Percentiles rank a stretch among this genome's conserved stretches.
Conservation (phyloP, 2,888 invertebrate genomes). For the Patella depressa region DNA sequence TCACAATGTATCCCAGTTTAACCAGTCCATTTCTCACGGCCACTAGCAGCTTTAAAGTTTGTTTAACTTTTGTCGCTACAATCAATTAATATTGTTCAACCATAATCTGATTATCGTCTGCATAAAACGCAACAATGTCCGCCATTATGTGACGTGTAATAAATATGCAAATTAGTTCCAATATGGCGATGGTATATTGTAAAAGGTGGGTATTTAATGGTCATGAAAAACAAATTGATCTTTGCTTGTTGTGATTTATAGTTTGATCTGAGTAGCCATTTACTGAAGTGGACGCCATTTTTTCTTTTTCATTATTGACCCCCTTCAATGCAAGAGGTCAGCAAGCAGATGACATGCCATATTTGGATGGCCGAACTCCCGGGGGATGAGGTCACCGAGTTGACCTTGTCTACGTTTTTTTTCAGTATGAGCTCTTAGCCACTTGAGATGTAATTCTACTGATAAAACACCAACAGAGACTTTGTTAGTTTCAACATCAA, state of each 20-base stretch:
- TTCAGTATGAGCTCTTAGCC: background rate
- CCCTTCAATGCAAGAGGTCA: background rate
- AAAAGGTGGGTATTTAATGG: background rate
- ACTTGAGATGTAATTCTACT: background rate
- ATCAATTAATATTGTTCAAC: conserved; percentile 4
- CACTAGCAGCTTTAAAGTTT: background rate
- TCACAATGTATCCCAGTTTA: background rate
- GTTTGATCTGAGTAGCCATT: background rate
- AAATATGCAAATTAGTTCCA: conserved; percentile 10
- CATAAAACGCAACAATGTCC: background rate
- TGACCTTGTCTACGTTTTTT: background rate
- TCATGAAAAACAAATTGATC: conserved; percentile 9
- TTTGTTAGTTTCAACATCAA: too few species aligned
- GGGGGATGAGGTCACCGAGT: background rate
- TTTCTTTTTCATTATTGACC: background rate
- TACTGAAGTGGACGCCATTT: background rate
- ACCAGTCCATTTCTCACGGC: conserved; percentile 7
- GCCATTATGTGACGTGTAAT: conserved; percentile 10
- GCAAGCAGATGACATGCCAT: background rate
- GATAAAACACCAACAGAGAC: too few species aligned
- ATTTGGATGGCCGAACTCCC: background rate
- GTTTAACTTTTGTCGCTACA: conserved; percentile 6
- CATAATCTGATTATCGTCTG: background rate
- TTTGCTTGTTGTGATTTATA: conserved; percentile 10
- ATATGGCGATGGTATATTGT: background rate